phyloP scores from a whole-genome alignment of 2,797 vertebrate genomes.

The Oreochromis mossambicus region DNA sequence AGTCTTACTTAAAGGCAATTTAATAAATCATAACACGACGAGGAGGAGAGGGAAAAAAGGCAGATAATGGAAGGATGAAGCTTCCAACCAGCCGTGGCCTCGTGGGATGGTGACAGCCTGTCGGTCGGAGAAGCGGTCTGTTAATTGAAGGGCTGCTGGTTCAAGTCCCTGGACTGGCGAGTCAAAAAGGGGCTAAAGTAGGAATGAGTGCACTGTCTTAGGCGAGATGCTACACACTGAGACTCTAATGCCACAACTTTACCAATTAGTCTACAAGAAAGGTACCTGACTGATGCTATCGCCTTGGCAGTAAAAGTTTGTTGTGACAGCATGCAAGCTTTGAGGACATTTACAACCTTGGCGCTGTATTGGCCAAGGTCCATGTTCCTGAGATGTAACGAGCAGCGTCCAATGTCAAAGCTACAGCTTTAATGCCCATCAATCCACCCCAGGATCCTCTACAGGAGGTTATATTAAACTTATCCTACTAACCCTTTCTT shows the following conservation, averaged over 20 bases:
- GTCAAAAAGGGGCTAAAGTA: slow-evolving; percentile 1
- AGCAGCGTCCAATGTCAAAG: neutral
- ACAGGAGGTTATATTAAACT: neutral
- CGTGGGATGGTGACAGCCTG: slow-evolving; percentile 35
- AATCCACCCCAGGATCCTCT: neutral
- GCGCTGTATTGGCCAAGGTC: neutral
- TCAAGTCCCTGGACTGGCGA: slow-evolving; percentile 63
- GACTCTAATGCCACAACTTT: neutral
- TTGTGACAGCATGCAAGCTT: neutral
- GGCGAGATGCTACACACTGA: neutral
- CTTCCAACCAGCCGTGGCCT: slow-evolving; percentile 31
- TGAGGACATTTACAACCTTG: neutral
- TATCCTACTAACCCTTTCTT: neutral
- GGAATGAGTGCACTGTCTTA: neutral
- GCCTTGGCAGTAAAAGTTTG: neutral
- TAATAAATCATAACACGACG: slow-evolving; percentile 72
- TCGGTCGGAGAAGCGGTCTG: slow-evolving; percentile 30
- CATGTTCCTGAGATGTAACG: neutral
- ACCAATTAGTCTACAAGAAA: neutral
- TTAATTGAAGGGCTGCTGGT: slow-evolving; percentile 70
- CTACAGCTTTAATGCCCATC: neutral
- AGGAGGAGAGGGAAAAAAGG: neutral
- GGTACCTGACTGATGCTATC: neutral
- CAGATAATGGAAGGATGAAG: slow-evolving; percentile 57
- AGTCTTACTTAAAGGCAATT: slow-evolving; percentile 80